Percentiles rank a stretch among this genome's conserved stretches.
phyloP scores from a whole-genome alignment of 2,888 invertebrate genomes.

The Amphipyra berbera region DNA sequence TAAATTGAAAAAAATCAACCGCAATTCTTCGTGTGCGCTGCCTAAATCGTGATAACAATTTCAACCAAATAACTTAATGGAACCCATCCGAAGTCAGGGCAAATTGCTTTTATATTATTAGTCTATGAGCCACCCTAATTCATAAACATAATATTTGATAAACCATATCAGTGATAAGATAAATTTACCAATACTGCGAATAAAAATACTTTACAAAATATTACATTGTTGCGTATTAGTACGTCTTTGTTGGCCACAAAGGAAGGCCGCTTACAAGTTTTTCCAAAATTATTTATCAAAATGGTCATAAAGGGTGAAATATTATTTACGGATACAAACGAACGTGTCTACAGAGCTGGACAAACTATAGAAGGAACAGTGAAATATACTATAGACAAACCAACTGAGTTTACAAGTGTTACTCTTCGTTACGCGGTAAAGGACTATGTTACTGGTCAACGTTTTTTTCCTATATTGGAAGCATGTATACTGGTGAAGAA shows the following conservation, averaged over 20 bases:
- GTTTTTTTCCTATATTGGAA: constrained; percentile 1
- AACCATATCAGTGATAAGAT: constrained; percentile 15
- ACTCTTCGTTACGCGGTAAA: constrained; percentile 56
- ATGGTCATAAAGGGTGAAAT: constrained; percentile 56
- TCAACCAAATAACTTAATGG: too few relatives aligned
- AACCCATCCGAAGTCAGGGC: too few relatives aligned
- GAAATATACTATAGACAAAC: constrained; percentile 53
- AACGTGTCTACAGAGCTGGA: constrained; percentile 54
- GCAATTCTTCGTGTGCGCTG: too few relatives aligned
- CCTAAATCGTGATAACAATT: too few relatives aligned
- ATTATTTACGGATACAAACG: constrained; percentile 42
- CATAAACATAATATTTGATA: too few relatives aligned
- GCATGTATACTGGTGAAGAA: constrained; percentile 31
- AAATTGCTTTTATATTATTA: background rate
- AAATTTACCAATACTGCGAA: background rate
- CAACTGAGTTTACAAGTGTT: constrained; percentile 52
- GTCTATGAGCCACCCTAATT: too few relatives aligned
- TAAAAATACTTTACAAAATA: too few relatives aligned
- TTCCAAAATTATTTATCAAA: background rate
- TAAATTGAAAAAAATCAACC: too few relatives aligned
- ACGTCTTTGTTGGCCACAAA: background rate
- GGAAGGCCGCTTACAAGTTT: background rate
- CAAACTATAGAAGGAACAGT: constrained; percentile 53
- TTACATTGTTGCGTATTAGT: constrained; percentile 5
- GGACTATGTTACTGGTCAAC: constrained; percentile 50